Conservation (phyloP, 2,797 vertebrate species). For the Neosalanx taihuensis region DNA sequence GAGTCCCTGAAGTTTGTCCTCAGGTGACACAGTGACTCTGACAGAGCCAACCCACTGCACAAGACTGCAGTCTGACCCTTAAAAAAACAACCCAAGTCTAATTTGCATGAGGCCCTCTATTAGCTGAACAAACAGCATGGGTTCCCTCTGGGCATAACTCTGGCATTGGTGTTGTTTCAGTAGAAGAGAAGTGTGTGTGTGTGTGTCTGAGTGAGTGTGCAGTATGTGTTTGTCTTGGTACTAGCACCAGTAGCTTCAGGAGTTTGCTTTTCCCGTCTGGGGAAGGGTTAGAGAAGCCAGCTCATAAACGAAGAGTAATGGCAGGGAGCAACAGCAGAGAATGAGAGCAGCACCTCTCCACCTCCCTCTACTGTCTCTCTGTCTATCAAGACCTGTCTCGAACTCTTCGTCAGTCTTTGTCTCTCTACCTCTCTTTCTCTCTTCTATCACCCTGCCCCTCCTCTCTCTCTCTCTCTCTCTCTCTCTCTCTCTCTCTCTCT, state of each 20-base stretch:
- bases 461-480: neutral
- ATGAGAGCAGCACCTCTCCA: neutral
- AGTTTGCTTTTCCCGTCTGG: slow-evolving; percentile 36
- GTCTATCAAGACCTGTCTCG: no score
- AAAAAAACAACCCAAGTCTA: neutral
- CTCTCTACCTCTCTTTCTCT: neutral
- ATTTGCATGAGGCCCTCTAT: neutral
- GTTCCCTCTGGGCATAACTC: neutral
- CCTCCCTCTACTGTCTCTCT: neutral
- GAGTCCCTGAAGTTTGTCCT: slow-evolving; percentile 29
- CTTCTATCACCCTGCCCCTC: neutral
- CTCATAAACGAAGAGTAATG: slow-evolving; percentile 24
- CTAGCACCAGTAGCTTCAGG: neutral
- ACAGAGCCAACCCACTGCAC: neutral
- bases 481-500: neutral
- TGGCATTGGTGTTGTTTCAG: neutral
- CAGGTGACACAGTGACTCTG: neutral
- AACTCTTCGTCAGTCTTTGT: neutral
- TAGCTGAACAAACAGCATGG: neutral
- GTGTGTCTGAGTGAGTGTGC: slow-evolving; percentile 2
- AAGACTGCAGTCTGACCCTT: neutral
- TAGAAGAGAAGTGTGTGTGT: neutral
- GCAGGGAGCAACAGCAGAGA: slow-evolving; percentile 3
- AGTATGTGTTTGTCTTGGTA: neutral
- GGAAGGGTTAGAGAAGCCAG: slow-evolving; percentile 11